Conservation (phyloP, 2,888 invertebrate species). For the Trissolcus brochymenae region DNA sequence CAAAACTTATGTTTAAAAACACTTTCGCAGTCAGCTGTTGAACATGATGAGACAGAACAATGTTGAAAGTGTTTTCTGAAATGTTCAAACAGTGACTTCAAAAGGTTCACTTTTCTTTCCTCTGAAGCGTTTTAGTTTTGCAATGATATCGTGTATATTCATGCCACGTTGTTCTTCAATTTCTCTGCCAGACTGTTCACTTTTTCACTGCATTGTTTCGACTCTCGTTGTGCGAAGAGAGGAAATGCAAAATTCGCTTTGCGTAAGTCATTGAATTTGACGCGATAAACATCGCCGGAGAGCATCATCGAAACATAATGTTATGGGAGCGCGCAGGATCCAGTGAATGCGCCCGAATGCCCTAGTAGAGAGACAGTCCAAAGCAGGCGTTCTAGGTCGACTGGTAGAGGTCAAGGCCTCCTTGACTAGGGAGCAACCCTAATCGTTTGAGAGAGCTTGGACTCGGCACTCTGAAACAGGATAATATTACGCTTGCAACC, state of each 20-base stretch:
- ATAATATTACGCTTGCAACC: conserved; percentile 58
- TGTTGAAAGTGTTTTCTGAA: no score
- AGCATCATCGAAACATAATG: conserved; percentile 33
- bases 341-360: conserved; percentile 49
- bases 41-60: no score
- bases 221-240: no score
- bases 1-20: no score
- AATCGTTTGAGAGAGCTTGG: conserved; percentile 55
- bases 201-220: no score
- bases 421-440: conserved; percentile 60
- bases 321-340: conserved; percentile 43
- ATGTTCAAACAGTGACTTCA: no score
- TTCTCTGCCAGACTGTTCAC: no score
- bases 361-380: conserved; percentile 54
- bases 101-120: no score
- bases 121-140: background rate
- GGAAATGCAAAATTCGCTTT: background rate
- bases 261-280: background rate
- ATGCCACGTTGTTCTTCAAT: background rate
- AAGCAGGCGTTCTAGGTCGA: conserved; percentile 71
- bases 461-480: conserved; percentile 49
- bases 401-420: conserved; percentile 74
- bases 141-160: background rate
- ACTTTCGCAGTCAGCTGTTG: no score
- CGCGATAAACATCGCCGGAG: no score